phyloP scores from a whole-genome alignment of 2,888 invertebrate genomes.

The Schizotus pectinicornis region DNA sequence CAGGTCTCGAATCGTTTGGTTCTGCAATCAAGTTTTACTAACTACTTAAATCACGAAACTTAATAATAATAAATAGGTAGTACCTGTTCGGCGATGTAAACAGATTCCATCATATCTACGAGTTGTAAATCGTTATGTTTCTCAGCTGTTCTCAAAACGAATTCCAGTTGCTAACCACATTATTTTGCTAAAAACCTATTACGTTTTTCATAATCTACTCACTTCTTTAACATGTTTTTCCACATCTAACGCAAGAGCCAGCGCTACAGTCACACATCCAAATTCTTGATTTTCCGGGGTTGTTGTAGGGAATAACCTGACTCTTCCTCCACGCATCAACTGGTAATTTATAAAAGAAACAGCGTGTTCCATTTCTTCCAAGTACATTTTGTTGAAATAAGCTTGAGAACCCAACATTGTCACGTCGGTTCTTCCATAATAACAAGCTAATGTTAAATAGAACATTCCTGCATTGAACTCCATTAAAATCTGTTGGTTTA shows the following conservation, averaged over 20 bases:
- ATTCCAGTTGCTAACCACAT: conserved; percentile 54
- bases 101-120: conserved; percentile 61
- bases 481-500: conserved; percentile 64
- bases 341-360: conserved; percentile 58
- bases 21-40: conserved; percentile 35
- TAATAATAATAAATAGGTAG: conserved; percentile 4
- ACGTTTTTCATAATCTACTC: conserved; percentile 16
- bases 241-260: conserved; percentile 53
- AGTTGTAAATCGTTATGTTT: conserved; percentile 60
- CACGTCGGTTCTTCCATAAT: conserved; percentile 59
- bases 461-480: conserved; percentile 67
- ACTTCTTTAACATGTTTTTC: conserved; percentile 53
- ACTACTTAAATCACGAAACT: conserved; percentile 7
- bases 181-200: conserved; percentile 34
- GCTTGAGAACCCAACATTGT: conserved; percentile 58
- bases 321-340: conserved; percentile 59
- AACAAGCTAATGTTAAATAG: conserved; percentile 67
- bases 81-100: conserved; percentile 64
- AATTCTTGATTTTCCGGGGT: conserved; percentile 53
- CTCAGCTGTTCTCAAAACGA: conserved; percentile 56
- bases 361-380: conserved; percentile 61
- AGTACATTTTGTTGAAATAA: conserved; percentile 61
- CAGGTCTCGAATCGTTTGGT: conserved; percentile 49
- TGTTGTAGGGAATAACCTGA: conserved; percentile 50
- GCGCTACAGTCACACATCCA: conserved; percentile 56